Percentiles rank a stretch among this genome's conserved stretches.
Evolutionary conservation across 2,888 invertebrate species (phyloP).

Genomic region (Glaucopsyche alexis): DNA sequence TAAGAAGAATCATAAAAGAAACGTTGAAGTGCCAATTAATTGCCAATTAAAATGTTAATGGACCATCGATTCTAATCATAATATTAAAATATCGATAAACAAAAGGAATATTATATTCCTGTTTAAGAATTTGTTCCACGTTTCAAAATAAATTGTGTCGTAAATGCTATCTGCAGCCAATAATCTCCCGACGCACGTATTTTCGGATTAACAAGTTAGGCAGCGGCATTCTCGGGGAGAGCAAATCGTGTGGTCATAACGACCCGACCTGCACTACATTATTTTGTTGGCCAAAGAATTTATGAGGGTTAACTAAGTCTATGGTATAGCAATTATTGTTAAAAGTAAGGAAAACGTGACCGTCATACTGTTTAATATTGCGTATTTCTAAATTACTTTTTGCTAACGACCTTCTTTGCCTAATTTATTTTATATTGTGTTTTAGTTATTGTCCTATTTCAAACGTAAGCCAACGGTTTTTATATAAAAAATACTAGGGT

Average conservation of each 20-base stretch:
- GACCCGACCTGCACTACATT: conserved; percentile 64
- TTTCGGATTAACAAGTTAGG: conserved; percentile 75
- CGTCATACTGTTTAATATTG: conserved; percentile 18
- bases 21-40: neutral
- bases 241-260: conserved; percentile 61
- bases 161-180: conserved; percentile 63
- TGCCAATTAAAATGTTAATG: neutral
- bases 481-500: neutral
- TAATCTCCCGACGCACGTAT: conserved; percentile 76
- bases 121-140: conserved; percentile 44
- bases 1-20: neutral
- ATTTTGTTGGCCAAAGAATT: conserved; percentile 67
- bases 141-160: conserved; percentile 55
- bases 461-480: conserved; percentile 6
- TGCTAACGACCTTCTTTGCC: conserved; percentile 5
- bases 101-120: conserved; percentile 22
- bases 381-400: conserved; percentile 35
- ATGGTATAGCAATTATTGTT: conserved; percentile 45
- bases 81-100: neutral
- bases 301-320: conserved; percentile 62
- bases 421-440: neutral
- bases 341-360: conserved; percentile 3
- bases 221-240: conserved; percentile 59
- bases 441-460: conserved; percentile 5
- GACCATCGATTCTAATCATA: neutral